Percentiles rank a stretch among this genome's conserved stretches.
These are phyloP conservation scores for Thripadectes ignobilis DNA, from an alignment of 2,797 vertebrate genomes.

Conservation along the genomic window DNA sequence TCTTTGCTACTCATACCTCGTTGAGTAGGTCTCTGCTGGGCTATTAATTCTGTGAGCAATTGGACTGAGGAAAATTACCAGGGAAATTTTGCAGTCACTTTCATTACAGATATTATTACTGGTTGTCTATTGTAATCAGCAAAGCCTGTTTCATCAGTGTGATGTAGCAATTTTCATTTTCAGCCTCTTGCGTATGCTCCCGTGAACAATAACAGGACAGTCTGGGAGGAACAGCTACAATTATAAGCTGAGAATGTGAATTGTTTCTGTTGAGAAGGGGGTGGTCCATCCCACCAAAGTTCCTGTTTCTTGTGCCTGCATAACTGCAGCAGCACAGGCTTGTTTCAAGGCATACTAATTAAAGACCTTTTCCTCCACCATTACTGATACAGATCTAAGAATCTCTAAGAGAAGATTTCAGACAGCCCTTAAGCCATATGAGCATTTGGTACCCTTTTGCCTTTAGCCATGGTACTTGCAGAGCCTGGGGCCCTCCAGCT, in stretches of 20 bases:
- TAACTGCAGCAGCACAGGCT: background rate
- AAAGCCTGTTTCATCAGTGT: constrained; percentile 5
- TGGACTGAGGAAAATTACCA: constrained; percentile 32
- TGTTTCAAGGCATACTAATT: background rate
- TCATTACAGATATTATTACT: constrained; percentile 23
- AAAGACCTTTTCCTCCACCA: background rate
- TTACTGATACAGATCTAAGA: rapidly evolving
- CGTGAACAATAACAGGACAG: background rate
- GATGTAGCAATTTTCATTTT: constrained; percentile 2
- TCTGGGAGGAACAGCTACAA: background rate
- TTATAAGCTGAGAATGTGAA: background rate
- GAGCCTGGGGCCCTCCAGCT: background rate
- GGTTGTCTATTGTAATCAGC: constrained; percentile 27
- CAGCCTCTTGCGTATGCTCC: background rate
- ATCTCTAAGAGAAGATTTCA: background rate
- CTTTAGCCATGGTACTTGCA: background rate
- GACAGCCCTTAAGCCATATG: background rate
- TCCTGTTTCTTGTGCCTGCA: background rate
- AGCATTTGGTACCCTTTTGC: background rate
- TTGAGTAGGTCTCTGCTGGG: background rate
- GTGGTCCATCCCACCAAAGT: background rate
- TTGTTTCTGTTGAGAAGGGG: background rate
- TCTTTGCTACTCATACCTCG: background rate
- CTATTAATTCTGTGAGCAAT: background rate
- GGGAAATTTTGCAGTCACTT: constrained; percentile 24